Percentiles rank a stretch among this genome's conserved stretches.
Conservation (phyloP, 2,797 vertebrate genomes). For the Spondyliosoma cantharus region DNA sequence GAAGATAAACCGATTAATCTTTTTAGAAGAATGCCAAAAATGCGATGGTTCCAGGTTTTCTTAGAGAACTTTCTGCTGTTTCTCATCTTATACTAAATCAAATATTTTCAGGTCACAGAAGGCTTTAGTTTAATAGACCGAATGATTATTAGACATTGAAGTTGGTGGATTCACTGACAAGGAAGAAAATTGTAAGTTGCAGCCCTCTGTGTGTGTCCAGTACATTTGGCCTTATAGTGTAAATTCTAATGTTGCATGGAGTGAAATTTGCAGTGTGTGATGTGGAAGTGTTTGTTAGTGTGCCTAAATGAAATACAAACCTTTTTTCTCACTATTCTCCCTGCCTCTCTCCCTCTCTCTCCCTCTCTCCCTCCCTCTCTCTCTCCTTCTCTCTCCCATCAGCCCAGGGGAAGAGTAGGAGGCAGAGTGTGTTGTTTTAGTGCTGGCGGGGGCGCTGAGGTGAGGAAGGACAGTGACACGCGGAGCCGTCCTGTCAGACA, state of each 20-base stretch:
- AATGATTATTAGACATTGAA: background rate
- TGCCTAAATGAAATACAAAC: conserved; percentile 19
- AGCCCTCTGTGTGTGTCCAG: background rate
- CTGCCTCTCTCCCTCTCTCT: conserved; percentile 22
- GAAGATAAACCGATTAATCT: background rate
- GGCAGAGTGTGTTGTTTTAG: conserved; percentile 86
- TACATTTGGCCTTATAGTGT: conserved; percentile 33
- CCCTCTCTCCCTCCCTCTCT: conserved; percentile 28
- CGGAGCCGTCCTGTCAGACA: conserved; percentile 62
- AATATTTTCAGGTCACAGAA: too few species aligned
- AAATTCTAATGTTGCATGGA: conserved; percentile 33
- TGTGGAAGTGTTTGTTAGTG: conserved; percentile 22
- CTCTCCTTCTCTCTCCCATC: conserved; percentile 49
- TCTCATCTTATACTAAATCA: too few species aligned
- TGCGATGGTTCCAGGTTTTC: too few species aligned
- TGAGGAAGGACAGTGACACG: conserved; percentile 67
- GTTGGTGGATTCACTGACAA: background rate
- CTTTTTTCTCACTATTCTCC: conserved; percentile 7
- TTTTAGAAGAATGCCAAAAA: background rate
- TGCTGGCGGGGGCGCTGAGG: conserved; percentile 63
- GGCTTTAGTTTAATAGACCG: background rate
- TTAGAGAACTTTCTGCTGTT: too few species aligned
- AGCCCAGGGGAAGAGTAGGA: conserved; percentile 85
- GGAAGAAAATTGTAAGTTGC: background rate
- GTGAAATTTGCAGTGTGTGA: conserved; percentile 23